Conservation (phyloP, 2,797 vertebrate species). For the Mus caroli region DNA sequence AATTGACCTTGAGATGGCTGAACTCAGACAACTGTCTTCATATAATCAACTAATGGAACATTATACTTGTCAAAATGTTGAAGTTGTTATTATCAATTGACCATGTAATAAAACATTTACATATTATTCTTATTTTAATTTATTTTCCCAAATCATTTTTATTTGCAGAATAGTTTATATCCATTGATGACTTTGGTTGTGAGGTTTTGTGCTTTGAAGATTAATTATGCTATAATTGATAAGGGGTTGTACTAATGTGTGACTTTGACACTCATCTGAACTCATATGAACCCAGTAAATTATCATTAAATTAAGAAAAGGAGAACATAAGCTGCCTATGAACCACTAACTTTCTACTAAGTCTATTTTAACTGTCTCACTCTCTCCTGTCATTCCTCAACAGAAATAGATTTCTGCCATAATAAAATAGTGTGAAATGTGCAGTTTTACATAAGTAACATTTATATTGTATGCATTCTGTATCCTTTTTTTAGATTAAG, state of each 20-base stretch:
- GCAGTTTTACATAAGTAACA: neutral
- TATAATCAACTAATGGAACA: neutral
- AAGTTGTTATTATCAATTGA: neutral
- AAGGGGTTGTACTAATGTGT: neutral
- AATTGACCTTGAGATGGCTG: neutral
- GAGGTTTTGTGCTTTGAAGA: neutral
- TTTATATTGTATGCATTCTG: neutral
- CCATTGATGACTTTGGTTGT: neutral
- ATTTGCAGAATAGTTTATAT: neutral
- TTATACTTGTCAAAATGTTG: neutral
- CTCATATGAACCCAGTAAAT: neutral
- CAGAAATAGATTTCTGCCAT: neutral
- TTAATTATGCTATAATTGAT: neutral
- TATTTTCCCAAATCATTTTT: neutral
- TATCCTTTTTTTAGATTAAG: neutral
- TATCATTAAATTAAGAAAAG: neutral
- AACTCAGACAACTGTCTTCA: neutral
- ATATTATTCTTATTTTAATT: neutral
- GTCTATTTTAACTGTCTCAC: fast-evolving
- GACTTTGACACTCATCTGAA: neutral
- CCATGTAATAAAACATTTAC: neutral
- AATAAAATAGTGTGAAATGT: neutral
- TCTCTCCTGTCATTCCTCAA: too few relatives aligned
- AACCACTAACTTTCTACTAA: neutral
- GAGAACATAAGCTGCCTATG: neutral